Conservation (phyloP, 1,140 invertebrate genomes). For the Nylanderia fulva region DNA sequence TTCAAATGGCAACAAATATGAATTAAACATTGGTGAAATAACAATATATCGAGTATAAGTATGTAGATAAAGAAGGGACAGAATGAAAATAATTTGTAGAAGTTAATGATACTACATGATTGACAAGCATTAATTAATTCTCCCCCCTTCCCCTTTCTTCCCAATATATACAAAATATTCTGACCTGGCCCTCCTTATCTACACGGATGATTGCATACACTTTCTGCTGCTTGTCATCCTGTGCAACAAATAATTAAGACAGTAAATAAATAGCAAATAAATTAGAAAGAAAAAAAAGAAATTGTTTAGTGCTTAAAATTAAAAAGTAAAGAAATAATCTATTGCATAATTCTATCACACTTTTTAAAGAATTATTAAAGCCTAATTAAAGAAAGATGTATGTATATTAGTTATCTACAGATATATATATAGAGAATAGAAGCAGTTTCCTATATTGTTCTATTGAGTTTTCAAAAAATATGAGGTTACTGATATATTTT, state of each 20-base stretch:
- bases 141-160: slow-evolving; percentile 52
- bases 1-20: neutral
- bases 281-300: slow-evolving; percentile 45
- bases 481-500: neutral
- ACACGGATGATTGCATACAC: slow-evolving; percentile 89
- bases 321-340: neutral
- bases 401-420: slow-evolving; percentile 12
- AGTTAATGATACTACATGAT: slow-evolving; percentile 67
- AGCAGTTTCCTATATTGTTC: slow-evolving; percentile 19
- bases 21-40: slow-evolving; percentile 7
- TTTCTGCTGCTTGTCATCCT: slow-evolving; percentile 89
- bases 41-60: neutral
- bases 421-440: neutral
- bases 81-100: slow-evolving; percentile 59
- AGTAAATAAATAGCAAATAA: slow-evolving; percentile 67
- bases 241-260: slow-evolving; percentile 86
- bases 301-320: neutral
- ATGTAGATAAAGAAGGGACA: slow-evolving; percentile 79
- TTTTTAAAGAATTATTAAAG: slow-evolving; percentile 34
- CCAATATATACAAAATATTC: slow-evolving; percentile 81
- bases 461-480: neutral
- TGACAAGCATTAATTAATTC: slow-evolving; percentile 62
- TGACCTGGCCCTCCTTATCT: slow-evolving; percentile 90
- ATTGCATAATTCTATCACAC: neutral
- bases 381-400: neutral